A percentile compares a stretch with the other conserved stretches of the same genome.
Conservation (phyloP, 2,113 vertebrate genomes). For the Callipepla squamata region DNA sequence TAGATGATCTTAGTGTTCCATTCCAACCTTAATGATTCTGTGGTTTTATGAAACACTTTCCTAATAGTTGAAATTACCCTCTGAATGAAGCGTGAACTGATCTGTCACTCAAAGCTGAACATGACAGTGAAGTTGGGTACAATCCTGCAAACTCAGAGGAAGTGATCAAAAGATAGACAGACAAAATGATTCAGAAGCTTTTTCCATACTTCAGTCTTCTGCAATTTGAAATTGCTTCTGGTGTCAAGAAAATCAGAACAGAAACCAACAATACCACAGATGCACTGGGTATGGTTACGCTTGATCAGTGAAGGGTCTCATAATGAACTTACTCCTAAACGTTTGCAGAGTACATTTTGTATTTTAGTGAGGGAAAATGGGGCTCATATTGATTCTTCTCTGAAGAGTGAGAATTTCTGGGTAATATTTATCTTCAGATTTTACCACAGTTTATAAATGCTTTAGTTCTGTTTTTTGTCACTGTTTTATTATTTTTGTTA, state of each 20-base stretch:
- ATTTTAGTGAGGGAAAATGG: background rate
- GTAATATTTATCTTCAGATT: background rate
- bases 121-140: background rate
- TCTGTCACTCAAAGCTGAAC: background rate
- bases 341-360: background rate
- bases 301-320: background rate
- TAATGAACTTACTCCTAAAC: background rate
- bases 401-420: background rate
- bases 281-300: background rate
- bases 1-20: no score
- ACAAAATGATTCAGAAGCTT: background rate
- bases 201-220: background rate
- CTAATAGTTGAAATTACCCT: background rate
- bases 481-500: no score
- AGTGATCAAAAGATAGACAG: background rate
- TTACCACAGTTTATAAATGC: conserved; percentile 1
- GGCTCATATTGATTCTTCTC: background rate
- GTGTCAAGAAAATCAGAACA: background rate
- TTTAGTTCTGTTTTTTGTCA: background rate
- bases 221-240: background rate
- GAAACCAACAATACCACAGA: background rate
- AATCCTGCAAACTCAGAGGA: background rate
- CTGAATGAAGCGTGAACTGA: background rate
- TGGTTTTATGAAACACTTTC: background rate
- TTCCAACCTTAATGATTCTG: no score